phyloP scores from a whole-genome alignment of 2,888 invertebrate genomes.

The Acanthosepion lycidas region DNA sequence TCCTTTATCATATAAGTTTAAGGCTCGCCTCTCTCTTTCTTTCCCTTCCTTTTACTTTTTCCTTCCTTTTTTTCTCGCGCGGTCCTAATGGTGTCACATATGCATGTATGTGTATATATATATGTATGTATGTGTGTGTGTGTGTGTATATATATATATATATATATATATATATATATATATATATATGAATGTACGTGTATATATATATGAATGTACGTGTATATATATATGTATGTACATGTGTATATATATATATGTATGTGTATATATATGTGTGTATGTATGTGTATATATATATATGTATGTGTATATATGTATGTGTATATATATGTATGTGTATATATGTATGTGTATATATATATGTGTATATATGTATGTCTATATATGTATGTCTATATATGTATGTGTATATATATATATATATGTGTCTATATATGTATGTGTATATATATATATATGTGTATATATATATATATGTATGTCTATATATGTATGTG shows the following conservation, averaged over 20 bases:
- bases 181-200: not conserved
- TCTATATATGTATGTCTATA: not conserved
- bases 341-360: not conserved
- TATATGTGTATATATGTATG: not conserved
- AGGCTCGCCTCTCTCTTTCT: too few species aligned
- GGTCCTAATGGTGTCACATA: too few species aligned
- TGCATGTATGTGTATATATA: too few species aligned
- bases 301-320: not conserved
- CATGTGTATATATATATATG: constrained; percentile 37
- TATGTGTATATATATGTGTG: constrained; percentile 37
- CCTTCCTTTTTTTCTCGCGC: too few species aligned
- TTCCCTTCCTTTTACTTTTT: too few species aligned
- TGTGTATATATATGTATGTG: not conserved
- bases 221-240: constrained; percentile 36
- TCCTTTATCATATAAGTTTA: too few species aligned
- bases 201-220: not conserved
- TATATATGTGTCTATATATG: not conserved
- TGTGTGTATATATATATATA: too few species aligned
- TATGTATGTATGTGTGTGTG: too few species aligned
- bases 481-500: not conserved
- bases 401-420: not conserved
- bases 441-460: not conserved
- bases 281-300: constrained; percentile 37
- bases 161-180: too few species aligned
- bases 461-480: not conserved